These are phyloP conservation scores for Zaprionus lachaisei DNA, from an alignment of 1,140 invertebrate genomes.

Conservation along the genomic window DNA sequence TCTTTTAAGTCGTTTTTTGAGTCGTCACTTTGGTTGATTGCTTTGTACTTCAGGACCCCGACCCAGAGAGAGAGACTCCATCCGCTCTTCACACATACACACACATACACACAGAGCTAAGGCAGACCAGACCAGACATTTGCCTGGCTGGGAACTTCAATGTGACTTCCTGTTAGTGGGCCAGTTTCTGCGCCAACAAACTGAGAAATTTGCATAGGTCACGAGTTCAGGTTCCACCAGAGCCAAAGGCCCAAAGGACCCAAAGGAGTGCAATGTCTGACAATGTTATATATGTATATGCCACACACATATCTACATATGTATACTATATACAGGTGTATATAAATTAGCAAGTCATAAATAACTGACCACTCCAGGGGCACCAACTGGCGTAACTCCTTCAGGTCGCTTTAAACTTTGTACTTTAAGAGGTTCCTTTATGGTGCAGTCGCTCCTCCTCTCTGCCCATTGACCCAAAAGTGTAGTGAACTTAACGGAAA, in stretches of 20 bases:
- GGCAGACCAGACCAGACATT: constrained; percentile 46
- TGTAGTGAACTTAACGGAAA: constrained; percentile 78
- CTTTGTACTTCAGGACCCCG: constrained; percentile 70
- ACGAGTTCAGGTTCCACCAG: constrained; percentile 78
- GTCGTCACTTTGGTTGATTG: constrained; percentile 52
- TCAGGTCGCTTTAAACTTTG: constrained; percentile 31
- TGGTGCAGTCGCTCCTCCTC: not conserved
- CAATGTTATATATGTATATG: constrained; percentile 44
- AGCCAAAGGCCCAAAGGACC: constrained; percentile 22
- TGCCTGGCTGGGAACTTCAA: constrained; percentile 64
- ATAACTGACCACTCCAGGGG: constrained; percentile 57
- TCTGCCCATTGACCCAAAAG: constrained; percentile 67
- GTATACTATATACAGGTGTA: constrained; percentile 20
- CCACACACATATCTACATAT: constrained; percentile 24
- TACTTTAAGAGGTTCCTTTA: constrained; percentile 36
- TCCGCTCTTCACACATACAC: not conserved
- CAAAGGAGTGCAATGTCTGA: constrained; percentile 69
- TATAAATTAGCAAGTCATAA: constrained; percentile 73
- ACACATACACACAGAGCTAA: no score
- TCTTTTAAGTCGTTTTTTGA: constrained; percentile 1
- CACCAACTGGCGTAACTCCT: constrained; percentile 1
- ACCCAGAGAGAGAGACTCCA: constrained; percentile 63
- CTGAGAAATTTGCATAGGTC: constrained; percentile 81
- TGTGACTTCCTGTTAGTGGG: constrained; percentile 77
- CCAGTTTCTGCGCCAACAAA: constrained; percentile 48